phyloP scores from a whole-genome alignment of 2,113 vertebrate genomes.

The Perca schrenkii region DNA sequence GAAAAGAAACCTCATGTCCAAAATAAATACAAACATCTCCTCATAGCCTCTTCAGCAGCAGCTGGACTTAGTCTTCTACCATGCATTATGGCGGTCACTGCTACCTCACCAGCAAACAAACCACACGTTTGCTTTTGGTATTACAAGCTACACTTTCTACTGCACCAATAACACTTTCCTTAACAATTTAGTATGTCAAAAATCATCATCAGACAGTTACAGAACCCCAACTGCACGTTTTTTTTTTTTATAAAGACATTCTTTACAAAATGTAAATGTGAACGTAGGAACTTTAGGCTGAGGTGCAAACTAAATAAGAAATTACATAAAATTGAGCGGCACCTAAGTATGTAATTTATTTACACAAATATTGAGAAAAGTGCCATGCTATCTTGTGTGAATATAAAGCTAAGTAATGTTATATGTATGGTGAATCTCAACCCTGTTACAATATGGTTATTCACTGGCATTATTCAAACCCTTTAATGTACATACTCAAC shows the following conservation, averaged over 20 bases:
- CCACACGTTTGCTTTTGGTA: slow-evolving; percentile 3
- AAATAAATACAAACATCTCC: slow-evolving; percentile 2
- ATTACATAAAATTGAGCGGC: background rate
- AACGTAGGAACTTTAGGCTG: slow-evolving; percentile 1
- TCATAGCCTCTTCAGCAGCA: background rate
- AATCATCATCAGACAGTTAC: slow-evolving; percentile 5
- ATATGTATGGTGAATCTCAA: background rate
- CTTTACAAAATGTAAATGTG: slow-evolving; percentile 24
- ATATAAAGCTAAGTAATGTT: slow-evolving; percentile 1
- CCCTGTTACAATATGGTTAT: slow-evolving; percentile 32
- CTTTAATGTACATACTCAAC: slow-evolving; percentile 15
- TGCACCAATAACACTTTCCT: slow-evolving; percentile 37
- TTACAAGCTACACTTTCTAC: slow-evolving; percentile 26
- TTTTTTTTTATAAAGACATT: slow-evolving; percentile 3
- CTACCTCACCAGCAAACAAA: background rate
- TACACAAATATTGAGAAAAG: slow-evolving; percentile 49
- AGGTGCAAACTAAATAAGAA: background rate
- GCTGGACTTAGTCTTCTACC: background rate
- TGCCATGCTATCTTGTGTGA: slow-evolving; percentile 29
- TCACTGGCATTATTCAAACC: slow-evolving; percentile 26
- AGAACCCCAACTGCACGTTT: slow-evolving; percentile 20
- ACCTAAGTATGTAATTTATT: slow-evolving; percentile 23
- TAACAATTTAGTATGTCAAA: slow-evolving; percentile 7
- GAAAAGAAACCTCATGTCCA: background rate
- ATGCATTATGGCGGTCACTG: background rate